Percentiles rank a stretch among this genome's conserved stretches.
Conservation (phyloP, 2,888 invertebrate genomes). For the Scrobipalpa atriplicella region DNA sequence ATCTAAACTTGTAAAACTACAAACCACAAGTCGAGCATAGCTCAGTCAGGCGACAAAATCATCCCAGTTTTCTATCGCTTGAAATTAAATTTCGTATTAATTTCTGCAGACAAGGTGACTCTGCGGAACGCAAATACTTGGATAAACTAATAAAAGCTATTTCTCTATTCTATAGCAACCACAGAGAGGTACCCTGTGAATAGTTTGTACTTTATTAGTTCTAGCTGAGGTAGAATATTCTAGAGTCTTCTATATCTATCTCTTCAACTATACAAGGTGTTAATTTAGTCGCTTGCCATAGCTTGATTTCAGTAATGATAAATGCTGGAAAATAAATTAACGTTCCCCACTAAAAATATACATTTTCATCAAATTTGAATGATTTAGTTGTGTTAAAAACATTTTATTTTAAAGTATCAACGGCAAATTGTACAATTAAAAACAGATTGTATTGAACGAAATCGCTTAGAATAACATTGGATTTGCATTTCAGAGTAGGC, state of each 20-base stretch:
- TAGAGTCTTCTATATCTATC: too few relatives aligned
- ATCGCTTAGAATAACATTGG: neutral
- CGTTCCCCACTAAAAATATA: too few relatives aligned
- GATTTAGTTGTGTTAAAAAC: too few relatives aligned
- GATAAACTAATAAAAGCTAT: neutral
- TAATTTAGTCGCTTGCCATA: too few relatives aligned
- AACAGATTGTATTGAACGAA: neutral
- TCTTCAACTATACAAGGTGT: too few relatives aligned
- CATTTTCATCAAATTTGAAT: too few relatives aligned
- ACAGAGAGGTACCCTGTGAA: neutral
- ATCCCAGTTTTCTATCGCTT: neutral
- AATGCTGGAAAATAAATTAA: too few relatives aligned
- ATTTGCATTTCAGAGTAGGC: neutral
- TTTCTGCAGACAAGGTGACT: conserved; percentile 6
- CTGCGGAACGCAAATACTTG: neutral
- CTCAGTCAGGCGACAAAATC: neutral
- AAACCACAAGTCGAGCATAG: too few relatives aligned
- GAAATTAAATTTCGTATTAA: neutral
- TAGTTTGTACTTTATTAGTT: neutral
- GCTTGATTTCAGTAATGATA: too few relatives aligned
- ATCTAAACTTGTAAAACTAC: too few relatives aligned
- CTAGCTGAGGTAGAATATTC: too few relatives aligned
- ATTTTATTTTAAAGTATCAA: too few relatives aligned
- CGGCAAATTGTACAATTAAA: neutral
- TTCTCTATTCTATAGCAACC: neutral